Percentiles rank a stretch among this genome's conserved stretches.
Evolutionary conservation across 2,888 invertebrate genomes (phyloP).

Genomic region (Pseudanteris insignis): DNA sequence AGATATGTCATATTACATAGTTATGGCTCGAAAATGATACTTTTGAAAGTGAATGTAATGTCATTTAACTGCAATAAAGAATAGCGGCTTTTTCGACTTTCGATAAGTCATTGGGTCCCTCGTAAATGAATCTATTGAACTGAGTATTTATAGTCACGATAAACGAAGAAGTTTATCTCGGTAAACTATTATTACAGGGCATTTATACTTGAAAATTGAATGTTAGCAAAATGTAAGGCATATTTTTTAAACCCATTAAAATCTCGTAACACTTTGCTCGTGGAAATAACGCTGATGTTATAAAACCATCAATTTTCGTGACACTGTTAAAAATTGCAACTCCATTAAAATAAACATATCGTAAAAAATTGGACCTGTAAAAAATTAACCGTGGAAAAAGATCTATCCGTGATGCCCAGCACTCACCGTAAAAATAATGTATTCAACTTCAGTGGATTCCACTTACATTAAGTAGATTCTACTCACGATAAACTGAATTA

Average conservation of each 20-base stretch:
- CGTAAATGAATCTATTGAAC: constrained; percentile 38
- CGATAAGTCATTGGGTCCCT: constrained; percentile 30
- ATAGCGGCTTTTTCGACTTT: constrained; percentile 17
- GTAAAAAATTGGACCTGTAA: no score
- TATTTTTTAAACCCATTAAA: constrained; percentile 23
- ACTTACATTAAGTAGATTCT: no score
- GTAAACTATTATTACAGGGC: constrained; percentile 31
- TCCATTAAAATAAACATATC: no score
- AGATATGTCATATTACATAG: not conserved
- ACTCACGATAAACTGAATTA: no score
- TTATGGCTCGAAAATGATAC: not conserved
- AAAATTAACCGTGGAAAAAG: no score
- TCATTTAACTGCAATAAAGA: constrained; percentile 24
- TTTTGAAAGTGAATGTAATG: not conserved
- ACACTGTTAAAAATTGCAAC: no score
- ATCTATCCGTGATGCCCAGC: no score
- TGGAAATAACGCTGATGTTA: no score
- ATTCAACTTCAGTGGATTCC: no score
- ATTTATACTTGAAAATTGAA: constrained; percentile 31
- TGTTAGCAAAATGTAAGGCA: constrained; percentile 30
- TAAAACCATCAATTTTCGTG: no score
- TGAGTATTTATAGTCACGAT: constrained; percentile 38
- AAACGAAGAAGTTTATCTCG: constrained; percentile 38
- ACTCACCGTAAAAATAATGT: no score
- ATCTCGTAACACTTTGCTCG: not conserved